Evolutionary conservation across 2,797 vertebrate species (phyloP), one percentile per base, ranked within the genome.

Genomic region (Amblyopsis hoosieri): DNA sequence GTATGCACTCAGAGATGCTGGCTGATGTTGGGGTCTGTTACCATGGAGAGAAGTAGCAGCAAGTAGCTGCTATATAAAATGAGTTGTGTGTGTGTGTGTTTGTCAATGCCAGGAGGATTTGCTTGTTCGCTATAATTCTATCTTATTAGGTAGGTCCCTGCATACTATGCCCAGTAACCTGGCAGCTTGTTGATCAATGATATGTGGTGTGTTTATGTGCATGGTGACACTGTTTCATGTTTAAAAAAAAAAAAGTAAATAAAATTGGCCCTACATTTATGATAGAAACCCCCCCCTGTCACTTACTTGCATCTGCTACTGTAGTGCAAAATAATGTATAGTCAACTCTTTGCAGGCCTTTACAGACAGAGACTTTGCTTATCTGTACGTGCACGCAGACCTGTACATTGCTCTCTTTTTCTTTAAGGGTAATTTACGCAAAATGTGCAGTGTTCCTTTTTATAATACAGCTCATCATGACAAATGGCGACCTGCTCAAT

Each of bases 21-120:
- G 68, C 64, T 83, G 80, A 85, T 91, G 89, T 81, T 91, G 75
- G 77, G 62, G 70, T 81, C 57, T 85, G 92, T 92, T 93, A 87
- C 86, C 78, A 90, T 92, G 89, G 89, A 74, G 83, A 89, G 72
- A 67, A 74, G 62, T 66, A 65, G 69, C 60, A 79, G 70, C 71
- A 72, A 60, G 54, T 62, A 62, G 75, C 76, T 71, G 23, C 23
- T 23, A 23, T 23, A 23, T 79, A 85, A 77, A 81, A 79, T 85
- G 84, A 79, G 60, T 17, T 58, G 73, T 69, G 0, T 23, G 49
- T 66, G 48, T 45, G 56, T 29, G 45, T 37, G n/a, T 57, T 4
- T 48, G 47, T 48, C 3, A 12, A 7, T 48, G 47, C 5, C 57
- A 74, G 67, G 31, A 63, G 88, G 82, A 75, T 76, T 75, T 4